Evolutionary conservation across 2,888 invertebrate species (phyloP).

Genomic region (Marronus borbonicus): DNA sequence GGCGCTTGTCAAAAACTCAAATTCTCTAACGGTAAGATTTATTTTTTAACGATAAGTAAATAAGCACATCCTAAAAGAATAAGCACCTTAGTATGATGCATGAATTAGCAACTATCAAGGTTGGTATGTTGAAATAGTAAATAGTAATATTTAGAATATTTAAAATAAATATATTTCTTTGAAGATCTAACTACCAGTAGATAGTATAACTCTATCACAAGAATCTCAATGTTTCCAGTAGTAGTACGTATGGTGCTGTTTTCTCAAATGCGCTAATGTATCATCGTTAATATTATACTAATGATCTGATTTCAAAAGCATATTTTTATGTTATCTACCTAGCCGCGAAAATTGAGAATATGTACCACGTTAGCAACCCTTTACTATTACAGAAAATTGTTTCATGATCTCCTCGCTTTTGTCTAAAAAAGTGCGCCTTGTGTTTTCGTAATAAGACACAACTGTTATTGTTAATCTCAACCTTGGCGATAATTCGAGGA

Average conservation of each 20-base stretch:
- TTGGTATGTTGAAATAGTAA: conserved; percentile 24
- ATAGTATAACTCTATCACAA: neutral
- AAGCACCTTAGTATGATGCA: conserved; percentile 37
- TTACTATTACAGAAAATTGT: too few relatives aligned
- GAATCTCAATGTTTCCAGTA: neutral
- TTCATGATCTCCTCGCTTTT: too few relatives aligned
- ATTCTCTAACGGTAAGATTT: conserved; percentile 50
- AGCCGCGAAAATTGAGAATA: too few relatives aligned
- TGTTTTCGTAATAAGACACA: too few relatives aligned
- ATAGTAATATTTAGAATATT: neutral
- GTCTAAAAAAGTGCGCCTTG: too few relatives aligned
- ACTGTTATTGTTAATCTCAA: too few relatives aligned
- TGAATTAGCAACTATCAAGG: conserved; percentile 24
- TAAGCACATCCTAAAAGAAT: conserved; percentile 24
- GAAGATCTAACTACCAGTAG: neutral
- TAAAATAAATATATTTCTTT: neutral
- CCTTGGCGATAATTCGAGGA: too few relatives aligned
- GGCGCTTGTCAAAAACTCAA: conserved; percentile 71
- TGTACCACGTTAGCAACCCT: too few relatives aligned
- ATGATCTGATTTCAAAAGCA: too few relatives aligned
- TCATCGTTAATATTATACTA: neutral
- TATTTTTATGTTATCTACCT: too few relatives aligned
- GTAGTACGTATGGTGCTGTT: conserved; percentile 28
- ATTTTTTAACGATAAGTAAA: conserved; percentile 9
- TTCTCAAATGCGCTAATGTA: conserved; percentile 26